A percentile compares a stretch with the other conserved stretches of the same genome.
Conservation (phyloP, 2,113 vertebrate genomes). For the Ophthalmolycus amberensis region DNA sequence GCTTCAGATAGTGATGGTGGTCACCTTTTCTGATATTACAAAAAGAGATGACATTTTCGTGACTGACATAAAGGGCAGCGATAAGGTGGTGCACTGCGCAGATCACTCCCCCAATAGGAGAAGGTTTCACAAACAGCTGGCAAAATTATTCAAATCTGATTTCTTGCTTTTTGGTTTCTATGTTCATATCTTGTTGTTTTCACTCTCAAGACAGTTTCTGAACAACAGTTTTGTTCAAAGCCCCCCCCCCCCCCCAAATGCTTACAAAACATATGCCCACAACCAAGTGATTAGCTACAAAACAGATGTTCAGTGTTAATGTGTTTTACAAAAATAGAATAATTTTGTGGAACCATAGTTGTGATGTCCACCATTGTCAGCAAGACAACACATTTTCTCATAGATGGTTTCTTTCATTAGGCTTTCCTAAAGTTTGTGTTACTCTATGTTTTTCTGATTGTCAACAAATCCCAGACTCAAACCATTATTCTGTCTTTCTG, state of each 20-base stretch:
- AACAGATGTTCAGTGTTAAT: background rate
- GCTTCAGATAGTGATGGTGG: background rate
- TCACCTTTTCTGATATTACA: slow-evolving; percentile 4
- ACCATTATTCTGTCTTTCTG: background rate
- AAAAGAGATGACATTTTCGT: slow-evolving; percentile 37
- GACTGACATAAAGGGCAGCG: slow-evolving; percentile 25
- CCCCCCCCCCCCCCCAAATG: background rate
- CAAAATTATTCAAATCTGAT: slow-evolving; percentile 36
- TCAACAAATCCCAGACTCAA: background rate
- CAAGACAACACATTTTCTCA: background rate
- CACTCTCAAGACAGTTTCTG: background rate
- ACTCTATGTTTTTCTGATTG: background rate
- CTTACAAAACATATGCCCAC: slow-evolving; percentile 7
- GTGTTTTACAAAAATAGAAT: background rate
- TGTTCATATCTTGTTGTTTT: slow-evolving; percentile 18
- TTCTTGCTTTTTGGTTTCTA: slow-evolving; percentile 32
- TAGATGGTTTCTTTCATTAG: background rate
- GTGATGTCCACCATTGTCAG: background rate
- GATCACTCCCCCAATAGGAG: background rate
- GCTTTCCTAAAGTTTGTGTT: background rate
- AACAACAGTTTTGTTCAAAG: slow-evolving; percentile 1
- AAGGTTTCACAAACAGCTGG: background rate
- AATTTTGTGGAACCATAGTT: background rate
- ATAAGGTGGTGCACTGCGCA: background rate
- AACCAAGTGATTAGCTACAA: slow-evolving; percentile 21